These are phyloP conservation scores for Coregonus ussuriensis DNA, from an alignment of 2,797 vertebrate species.

Conservation along the genomic window DNA sequence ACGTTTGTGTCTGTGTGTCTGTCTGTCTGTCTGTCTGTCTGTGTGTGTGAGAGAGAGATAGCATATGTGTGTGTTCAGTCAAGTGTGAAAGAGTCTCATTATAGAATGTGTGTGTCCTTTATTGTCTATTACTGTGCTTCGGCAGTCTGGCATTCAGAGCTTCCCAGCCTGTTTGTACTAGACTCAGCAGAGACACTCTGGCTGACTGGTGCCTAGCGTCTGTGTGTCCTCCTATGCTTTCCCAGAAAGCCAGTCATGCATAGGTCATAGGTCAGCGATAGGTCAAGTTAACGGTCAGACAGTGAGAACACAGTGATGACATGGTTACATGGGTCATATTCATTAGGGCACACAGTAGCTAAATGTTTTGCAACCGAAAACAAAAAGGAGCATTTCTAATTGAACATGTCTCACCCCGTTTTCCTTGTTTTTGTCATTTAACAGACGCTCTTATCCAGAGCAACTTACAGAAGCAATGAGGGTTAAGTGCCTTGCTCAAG, in stretches of 20 bases:
- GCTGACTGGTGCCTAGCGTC: neutral
- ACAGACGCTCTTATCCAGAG: no score
- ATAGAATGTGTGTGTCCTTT: slow-evolving; percentile 1
- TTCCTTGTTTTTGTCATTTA: no score
- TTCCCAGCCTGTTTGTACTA: no score
- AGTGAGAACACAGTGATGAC: neutral
- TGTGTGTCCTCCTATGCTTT: neutral
- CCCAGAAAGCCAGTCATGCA: neutral
- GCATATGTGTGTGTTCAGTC: slow-evolving; percentile 2
- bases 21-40: no score
- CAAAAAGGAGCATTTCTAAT: neutral
- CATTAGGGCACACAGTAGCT: neutral
- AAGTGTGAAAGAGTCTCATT: slow-evolving; percentile 1
- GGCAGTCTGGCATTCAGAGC: no score
- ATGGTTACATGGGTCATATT: neutral
- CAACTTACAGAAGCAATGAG: no score
- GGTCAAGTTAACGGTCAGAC: neutral
- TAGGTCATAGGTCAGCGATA: neutral
- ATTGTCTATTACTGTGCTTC: neutral
- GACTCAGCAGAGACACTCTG: neutral
- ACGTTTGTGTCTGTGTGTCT: no score
- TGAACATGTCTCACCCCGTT: neutral
- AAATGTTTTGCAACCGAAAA: neutral
- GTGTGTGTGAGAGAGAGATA: no score
- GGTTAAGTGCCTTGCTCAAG: no score